Conservation (phyloP, 2,113 vertebrate species). For the Varanus komodoensis region DNA sequence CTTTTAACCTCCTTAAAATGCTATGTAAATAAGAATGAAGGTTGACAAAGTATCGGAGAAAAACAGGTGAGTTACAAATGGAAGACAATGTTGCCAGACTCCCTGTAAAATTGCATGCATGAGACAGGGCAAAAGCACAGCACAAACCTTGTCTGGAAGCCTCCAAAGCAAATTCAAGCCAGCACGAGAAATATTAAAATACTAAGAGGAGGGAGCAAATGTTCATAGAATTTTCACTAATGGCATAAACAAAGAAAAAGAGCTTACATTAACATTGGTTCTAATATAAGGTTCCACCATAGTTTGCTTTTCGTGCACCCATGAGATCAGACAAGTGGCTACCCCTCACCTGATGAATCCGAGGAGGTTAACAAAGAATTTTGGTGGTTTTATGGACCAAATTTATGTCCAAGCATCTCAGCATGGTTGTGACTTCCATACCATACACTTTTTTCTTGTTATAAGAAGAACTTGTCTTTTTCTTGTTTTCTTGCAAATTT, state of each 20-base stretch:
- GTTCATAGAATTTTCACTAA: not conserved
- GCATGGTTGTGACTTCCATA: not conserved
- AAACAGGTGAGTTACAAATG: not conserved
- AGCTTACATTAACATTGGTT: not conserved
- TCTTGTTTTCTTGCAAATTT: too few relatives aligned
- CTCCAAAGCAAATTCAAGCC: not conserved
- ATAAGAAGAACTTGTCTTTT: too few relatives aligned
- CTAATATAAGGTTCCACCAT: not conserved
- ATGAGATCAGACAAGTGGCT: not conserved
- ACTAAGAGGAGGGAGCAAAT: not conserved
- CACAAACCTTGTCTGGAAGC: not conserved
- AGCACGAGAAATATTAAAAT: not conserved
- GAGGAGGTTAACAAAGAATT: not conserved
- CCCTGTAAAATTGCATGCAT: not conserved
- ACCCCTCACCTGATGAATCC: not conserved
- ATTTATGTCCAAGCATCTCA: not conserved
- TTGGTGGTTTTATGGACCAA: not conserved
- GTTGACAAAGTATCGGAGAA: not conserved
- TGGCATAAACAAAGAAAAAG: too few relatives aligned
- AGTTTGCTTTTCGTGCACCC: not conserved
- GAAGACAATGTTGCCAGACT: not conserved
- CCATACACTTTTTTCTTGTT: not conserved
- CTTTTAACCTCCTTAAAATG: too few relatives aligned
- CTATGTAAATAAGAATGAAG: not conserved
- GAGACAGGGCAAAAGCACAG: not conserved